Evolutionary conservation across 2,888 invertebrate genomes (phyloP).

Genomic region (Fragum whitleyi): DNA sequence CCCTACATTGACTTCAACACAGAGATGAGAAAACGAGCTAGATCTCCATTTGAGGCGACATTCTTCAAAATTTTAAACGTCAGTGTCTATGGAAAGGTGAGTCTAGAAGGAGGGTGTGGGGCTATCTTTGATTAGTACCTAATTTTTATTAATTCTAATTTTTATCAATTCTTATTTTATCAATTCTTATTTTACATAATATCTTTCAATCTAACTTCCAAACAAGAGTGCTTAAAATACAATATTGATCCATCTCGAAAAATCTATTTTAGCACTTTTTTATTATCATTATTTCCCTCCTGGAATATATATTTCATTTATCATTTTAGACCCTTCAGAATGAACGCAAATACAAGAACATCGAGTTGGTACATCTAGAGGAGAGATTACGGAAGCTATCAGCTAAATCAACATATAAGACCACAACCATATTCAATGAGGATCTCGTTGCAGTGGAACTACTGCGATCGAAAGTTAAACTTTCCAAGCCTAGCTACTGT

Average conservation of each 20-base stretch:
- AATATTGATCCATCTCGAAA: no score
- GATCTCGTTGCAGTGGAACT: slow-evolving; percentile 52
- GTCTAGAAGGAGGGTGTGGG: no score
- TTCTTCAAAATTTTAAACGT: slow-evolving; percentile 77
- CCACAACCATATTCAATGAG: slow-evolving; percentile 41
- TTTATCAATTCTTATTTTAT: neutral
- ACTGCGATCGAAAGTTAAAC: slow-evolving; percentile 26
- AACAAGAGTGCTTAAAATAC: no score
- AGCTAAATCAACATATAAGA: slow-evolving; percentile 46
- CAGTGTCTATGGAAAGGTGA: slow-evolving; percentile 83
- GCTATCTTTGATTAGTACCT: no score
- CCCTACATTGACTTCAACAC: slow-evolving; percentile 79
- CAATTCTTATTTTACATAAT: no score
- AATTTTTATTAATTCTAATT: neutral
- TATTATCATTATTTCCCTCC: neutral
- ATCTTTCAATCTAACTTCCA: no score
- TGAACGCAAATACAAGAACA: slow-evolving; percentile 43
- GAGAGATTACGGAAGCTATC: slow-evolving; percentile 31
- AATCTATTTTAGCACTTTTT: neutral
- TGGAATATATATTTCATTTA: neutral
- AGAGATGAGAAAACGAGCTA: no score
- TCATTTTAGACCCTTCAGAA: slow-evolving; percentile 51
- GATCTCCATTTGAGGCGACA: slow-evolving; percentile 76
- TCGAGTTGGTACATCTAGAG: slow-evolving; percentile 41
- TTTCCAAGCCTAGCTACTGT: slow-evolving; percentile 48